Evolutionary conservation across 1,140 invertebrate genomes (phyloP).

Genomic region (Zaprionus africanus): DNA sequence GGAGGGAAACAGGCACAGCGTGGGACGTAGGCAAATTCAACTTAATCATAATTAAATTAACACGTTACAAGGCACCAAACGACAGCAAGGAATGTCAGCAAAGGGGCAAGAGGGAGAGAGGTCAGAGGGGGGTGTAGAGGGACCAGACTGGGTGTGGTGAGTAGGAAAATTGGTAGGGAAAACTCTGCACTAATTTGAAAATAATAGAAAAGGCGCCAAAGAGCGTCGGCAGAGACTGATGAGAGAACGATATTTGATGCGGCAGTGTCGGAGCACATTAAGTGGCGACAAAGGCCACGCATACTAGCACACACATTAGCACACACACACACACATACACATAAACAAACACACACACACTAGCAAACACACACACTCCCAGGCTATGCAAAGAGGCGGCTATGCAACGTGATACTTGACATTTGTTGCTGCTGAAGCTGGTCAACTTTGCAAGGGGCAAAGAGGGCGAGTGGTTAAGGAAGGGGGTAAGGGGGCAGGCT

Average conservation of each 20-base stretch:
- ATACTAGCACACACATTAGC: not conserved
- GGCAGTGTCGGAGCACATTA: slow-evolving; percentile 6
- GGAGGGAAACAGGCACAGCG: not conserved
- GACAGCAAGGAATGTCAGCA: not conserved
- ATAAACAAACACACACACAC: not conserved
- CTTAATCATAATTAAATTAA: slow-evolving; percentile 56
- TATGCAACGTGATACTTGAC: slow-evolving; percentile 36
- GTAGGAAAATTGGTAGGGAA: not conserved
- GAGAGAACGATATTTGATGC: slow-evolving; percentile 17
- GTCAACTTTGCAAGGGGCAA: not conserved
- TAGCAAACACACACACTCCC: not conserved
- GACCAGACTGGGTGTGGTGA: slow-evolving; percentile 11
- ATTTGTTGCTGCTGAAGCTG: slow-evolving; percentile 30
- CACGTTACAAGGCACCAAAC: slow-evolving; percentile 25
- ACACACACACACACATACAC: not conserved
- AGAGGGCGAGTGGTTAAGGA: not conserved
- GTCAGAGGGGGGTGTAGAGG: too few relatives aligned
- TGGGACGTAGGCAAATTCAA: slow-evolving; percentile 27
- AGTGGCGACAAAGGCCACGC: not conserved
- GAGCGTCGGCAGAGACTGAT: slow-evolving; percentile 2
- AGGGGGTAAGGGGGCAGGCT: not conserved
- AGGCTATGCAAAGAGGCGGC: slow-evolving; percentile 10
- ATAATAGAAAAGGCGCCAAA: slow-evolving; percentile 31
- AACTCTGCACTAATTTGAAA: slow-evolving; percentile 40
- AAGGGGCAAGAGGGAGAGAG: not conserved